Conservation (phyloP, 2,888 invertebrate species). For the Tholera decimalis region DNA sequence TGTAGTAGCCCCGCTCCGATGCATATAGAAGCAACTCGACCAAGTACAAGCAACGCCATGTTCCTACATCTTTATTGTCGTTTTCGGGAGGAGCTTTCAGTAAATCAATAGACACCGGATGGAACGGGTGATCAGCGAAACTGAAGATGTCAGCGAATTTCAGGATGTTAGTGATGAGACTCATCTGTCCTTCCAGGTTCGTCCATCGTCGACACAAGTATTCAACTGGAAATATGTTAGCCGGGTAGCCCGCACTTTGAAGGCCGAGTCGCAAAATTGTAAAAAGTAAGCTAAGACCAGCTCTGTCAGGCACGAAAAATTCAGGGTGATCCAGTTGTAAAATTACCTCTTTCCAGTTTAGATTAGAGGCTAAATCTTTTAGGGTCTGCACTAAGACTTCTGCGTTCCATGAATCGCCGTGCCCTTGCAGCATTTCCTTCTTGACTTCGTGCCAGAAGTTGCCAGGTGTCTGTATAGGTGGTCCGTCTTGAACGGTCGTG, state of each 20-base stretch:
- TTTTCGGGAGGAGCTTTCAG: conserved; percentile 98
- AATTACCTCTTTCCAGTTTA: conserved; percentile 98
- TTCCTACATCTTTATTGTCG: conserved; percentile 97
- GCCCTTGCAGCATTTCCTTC: conserved; percentile 87
- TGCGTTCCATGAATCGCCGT: conserved; percentile 96
- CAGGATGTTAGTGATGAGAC: conserved; percentile 96
- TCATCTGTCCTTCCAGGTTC: conserved; percentile 98
- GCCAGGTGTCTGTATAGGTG: conserved; percentile 93
- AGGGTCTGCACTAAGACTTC: conserved; percentile 98
- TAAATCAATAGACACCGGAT: conserved; percentile 96
- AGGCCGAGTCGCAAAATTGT: conserved; percentile 96
- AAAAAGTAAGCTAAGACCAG: conserved; percentile 95
- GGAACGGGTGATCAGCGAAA: conserved; percentile 97
- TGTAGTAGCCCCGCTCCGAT: conserved; percentile 96
- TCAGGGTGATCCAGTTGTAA: conserved; percentile 97
- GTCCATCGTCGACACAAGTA: conserved; percentile 98
- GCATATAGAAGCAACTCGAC: conserved; percentile 97
- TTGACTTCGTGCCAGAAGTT: conserved; percentile 93
- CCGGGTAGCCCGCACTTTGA: conserved; percentile 94
- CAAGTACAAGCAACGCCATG: conserved; percentile 98
- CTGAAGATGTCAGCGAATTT: conserved; percentile 98
- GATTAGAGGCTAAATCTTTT: conserved; percentile 96
- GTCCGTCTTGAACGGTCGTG: conserved; percentile 92
- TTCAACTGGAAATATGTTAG: conserved; percentile 96
- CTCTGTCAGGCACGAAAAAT: conserved; percentile 96